phyloP scores from a whole-genome alignment of 1,140 invertebrate genomes.

The Coelopa frigida region DNA sequence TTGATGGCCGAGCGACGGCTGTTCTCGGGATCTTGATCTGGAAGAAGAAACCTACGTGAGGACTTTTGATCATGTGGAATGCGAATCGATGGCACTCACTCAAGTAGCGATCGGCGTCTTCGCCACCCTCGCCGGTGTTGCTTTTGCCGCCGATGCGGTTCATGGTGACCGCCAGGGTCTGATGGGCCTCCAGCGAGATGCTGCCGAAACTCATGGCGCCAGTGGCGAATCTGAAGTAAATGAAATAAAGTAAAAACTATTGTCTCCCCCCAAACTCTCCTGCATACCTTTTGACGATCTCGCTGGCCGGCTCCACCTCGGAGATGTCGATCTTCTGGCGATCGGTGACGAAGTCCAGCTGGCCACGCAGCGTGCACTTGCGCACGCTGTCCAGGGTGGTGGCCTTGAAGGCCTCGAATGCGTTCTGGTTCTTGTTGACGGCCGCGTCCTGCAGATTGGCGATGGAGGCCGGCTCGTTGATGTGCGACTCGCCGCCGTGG shows the following conservation, averaged over 20 bases:
- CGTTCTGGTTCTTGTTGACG: constrained; percentile 66
- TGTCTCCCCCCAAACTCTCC: background rate
- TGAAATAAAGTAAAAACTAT: background rate
- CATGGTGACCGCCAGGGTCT: constrained; percentile 93
- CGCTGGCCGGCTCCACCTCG: constrained; percentile 85
- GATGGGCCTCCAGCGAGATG: constrained; percentile 81
- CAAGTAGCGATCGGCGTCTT: constrained; percentile 81
- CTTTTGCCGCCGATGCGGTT: constrained; percentile 93
- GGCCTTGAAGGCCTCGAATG: constrained; percentile 85
- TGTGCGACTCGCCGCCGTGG: constrained; percentile 93
- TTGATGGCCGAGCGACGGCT: constrained; percentile 76
- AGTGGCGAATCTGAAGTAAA: constrained; percentile 41
- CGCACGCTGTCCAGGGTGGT: constrained; percentile 80
- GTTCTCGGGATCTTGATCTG: constrained; percentile 64
- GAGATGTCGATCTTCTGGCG: constrained; percentile 71
- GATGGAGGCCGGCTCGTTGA: constrained; percentile 92
- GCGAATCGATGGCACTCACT: constrained; percentile 41
- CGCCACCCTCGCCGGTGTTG: constrained; percentile 93
- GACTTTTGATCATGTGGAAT: background rate
- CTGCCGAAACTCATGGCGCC: constrained; percentile 57
- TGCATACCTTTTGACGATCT: constrained; percentile 89
- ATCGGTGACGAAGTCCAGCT: constrained; percentile 74
- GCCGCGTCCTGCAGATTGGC: constrained; percentile 90
- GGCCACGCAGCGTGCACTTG: constrained; percentile 85
- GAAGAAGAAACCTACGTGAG: background rate